Conservation (phyloP, 2,888 invertebrate species). For the Fissipunctia ypsillon region DNA sequence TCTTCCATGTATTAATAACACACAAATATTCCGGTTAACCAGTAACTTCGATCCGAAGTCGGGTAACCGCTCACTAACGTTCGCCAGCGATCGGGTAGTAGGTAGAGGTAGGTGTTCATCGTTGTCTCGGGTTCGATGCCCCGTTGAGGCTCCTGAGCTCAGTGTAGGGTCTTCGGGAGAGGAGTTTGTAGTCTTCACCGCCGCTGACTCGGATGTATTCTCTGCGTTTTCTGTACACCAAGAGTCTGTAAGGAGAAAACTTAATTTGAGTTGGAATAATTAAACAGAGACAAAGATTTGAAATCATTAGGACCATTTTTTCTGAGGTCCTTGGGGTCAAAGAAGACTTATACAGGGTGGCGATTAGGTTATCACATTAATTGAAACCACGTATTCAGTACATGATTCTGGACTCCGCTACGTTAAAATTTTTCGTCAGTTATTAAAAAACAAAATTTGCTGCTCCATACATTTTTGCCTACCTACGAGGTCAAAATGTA, state of each 20-base stretch:
- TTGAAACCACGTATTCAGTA: too few species aligned
- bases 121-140: slow-evolving; percentile 75
- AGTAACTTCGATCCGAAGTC: slow-evolving; percentile 33
- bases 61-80: slow-evolving; percentile 40
- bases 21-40: slow-evolving; percentile 22
- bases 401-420: too few species aligned
- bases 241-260: slow-evolving; percentile 78
- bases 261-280: slow-evolving; percentile 6
- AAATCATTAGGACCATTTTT: background rate
- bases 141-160: slow-evolving; percentile 86
- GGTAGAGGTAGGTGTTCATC: slow-evolving; percentile 74
- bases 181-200: slow-evolving; percentile 81
- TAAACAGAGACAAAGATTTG: background rate
- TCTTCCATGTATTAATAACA: slow-evolving; percentile 13
- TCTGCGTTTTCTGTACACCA: slow-evolving; percentile 86
- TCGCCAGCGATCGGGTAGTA: slow-evolving; percentile 56
- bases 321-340: background rate
- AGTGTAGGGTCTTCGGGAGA: slow-evolving; percentile 82
- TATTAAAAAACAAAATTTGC: too few species aligned
- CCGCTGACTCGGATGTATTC: slow-evolving; percentile 74
- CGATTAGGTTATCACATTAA: too few species aligned
- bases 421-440: too few species aligned
- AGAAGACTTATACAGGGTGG: too few species aligned
- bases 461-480: too few species aligned
- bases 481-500: too few species aligned